Evolutionary conservation across 2,797 vertebrate genomes (phyloP).

Genomic region (Chelidonichthys spinosus): DNA sequence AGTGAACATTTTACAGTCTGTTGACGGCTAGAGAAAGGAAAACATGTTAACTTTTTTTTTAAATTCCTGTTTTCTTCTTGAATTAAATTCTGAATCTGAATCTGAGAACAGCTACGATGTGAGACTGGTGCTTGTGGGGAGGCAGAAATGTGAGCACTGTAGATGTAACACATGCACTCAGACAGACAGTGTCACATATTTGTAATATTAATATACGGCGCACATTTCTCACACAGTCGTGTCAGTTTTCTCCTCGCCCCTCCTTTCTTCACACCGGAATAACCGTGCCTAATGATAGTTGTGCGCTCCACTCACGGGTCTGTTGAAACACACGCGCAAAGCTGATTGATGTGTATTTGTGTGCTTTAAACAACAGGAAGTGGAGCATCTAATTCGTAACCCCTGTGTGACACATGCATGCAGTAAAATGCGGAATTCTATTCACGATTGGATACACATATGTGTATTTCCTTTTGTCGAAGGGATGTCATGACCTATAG

Average conservation of each 20-base stretch:
- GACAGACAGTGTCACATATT: constrained; percentile 8
- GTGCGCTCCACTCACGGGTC: constrained; percentile 26
- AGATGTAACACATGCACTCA: background rate
- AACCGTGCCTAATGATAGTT: constrained; percentile 43
- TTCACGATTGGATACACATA: constrained; percentile 17
- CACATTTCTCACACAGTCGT: constrained; percentile 4
- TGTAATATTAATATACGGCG: background rate
- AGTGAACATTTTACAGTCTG: constrained; percentile 3
- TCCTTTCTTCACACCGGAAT: constrained; percentile 17
- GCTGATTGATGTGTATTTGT: constrained; percentile 19
- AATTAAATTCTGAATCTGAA: background rate
- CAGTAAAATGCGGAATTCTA: constrained; percentile 14
- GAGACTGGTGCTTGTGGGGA: background rate
- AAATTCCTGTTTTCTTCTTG: background rate
- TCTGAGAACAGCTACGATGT: background rate
- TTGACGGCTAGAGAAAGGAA: constrained; percentile 1
- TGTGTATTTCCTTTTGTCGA: constrained; percentile 14
- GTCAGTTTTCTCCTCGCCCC: constrained; percentile 15
- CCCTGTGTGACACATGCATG: constrained; percentile 23
- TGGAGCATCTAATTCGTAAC: constrained; percentile 52
- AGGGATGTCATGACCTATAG: background rate
- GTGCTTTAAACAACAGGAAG: constrained; percentile 41
- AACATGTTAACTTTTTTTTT: background rate
- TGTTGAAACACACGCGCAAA: constrained; percentile 12
- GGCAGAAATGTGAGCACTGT: background rate